Percentiles rank a stretch among this genome's conserved stretches.
Conservation (phyloP, 2,797 vertebrate genomes). For the Parambassis ranga region DNA sequence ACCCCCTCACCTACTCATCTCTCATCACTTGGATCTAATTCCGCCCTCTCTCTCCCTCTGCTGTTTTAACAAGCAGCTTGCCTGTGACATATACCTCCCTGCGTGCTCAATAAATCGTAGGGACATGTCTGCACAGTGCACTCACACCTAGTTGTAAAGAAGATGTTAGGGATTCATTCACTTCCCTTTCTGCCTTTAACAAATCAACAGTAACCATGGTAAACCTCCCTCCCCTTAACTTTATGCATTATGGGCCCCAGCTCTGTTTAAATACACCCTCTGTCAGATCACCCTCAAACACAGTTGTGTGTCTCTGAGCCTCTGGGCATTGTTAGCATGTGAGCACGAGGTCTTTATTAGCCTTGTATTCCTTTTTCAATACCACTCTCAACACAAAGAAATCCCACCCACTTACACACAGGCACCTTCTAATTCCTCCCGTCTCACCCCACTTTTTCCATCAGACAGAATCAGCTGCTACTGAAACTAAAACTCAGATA, state of each 20-base stretch:
- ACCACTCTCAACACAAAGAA: not conserved
- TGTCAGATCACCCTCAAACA: not conserved
- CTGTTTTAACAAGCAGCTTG: constrained; percentile 41
- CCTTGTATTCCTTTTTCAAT: not conserved
- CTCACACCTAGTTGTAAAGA: not conserved
- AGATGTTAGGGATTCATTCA: constrained; percentile 10
- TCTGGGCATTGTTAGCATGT: not conserved
- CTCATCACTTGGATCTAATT: constrained; percentile 10
- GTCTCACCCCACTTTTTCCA: not conserved
- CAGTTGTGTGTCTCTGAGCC: not conserved
- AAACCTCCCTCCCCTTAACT: too few species aligned
- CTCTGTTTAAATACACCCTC: not conserved
- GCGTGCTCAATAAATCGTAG: constrained; percentile 52
- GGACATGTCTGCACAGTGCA: constrained; percentile 1
- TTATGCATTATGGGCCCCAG: not conserved
- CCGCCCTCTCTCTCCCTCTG: constrained; percentile 14
- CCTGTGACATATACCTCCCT: constrained; percentile 20
- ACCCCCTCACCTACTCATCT: constrained; percentile 1
- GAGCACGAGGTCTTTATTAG: not conserved
- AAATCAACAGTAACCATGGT: not conserved
- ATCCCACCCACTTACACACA: not conserved
- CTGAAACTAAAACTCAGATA: not conserved
- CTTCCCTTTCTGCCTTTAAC: not conserved
- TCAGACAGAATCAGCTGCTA: not conserved
- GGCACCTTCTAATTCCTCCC: not conserved